A percentile compares a stretch with the other conserved stretches of the same genome.
phyloP scores from a whole-genome alignment of 2,113 vertebrate species.

The Progne subis region DNA sequence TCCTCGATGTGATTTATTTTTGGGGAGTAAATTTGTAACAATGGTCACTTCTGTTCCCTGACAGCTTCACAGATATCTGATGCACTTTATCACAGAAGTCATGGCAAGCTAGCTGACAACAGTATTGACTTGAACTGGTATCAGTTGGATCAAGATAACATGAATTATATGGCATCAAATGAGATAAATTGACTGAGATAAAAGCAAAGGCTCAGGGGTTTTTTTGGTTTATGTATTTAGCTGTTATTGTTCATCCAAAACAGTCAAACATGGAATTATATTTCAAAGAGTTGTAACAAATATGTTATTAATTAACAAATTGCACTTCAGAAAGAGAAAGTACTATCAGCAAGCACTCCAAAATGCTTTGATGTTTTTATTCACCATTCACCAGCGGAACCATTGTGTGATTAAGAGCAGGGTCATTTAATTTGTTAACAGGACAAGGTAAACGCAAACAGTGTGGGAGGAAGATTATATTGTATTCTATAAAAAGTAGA shows the following conservation, averaged over 20 bases:
- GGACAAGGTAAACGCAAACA: background rate
- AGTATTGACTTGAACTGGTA: background rate
- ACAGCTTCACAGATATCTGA: background rate
- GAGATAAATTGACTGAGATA: background rate
- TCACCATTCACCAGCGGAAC: background rate
- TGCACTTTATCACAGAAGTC: background rate
- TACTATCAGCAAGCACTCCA: background rate
- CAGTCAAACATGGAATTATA: background rate
- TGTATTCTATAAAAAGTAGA: background rate
- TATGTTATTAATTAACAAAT: background rate
- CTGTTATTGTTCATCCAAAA: background rate
- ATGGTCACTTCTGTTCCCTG: background rate
- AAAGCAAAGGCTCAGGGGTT: background rate
- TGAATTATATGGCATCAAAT: background rate
- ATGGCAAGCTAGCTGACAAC: background rate
- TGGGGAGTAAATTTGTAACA: background rate
- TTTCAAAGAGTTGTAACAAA: background rate
- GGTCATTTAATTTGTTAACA: background rate
- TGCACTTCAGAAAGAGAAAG: background rate
- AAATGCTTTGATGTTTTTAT: background rate
- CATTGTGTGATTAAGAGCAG: background rate
- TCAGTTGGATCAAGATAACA: background rate
- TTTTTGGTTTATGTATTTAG: conserved; percentile 20
- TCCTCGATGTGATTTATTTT: conserved; percentile 6
- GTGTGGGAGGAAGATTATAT: background rate